Evolutionary conservation across 1,140 invertebrate species (phyloP).

Genomic region (Varroa destructor): DNA sequence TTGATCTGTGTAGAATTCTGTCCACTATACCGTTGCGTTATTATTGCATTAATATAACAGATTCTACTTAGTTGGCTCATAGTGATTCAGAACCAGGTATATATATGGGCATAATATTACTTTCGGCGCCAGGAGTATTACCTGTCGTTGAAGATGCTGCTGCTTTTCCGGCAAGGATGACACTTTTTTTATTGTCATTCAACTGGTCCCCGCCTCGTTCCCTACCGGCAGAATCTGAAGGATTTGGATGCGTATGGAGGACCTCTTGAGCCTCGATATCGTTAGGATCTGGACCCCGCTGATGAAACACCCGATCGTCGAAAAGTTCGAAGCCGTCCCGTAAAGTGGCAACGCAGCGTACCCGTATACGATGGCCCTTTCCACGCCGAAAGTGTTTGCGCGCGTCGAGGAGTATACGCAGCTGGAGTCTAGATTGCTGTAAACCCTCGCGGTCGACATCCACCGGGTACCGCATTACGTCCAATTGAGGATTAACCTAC

Average conservation of each 20-base stretch:
- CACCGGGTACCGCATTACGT: slow-evolving; percentile 17
- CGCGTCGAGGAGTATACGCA: neutral
- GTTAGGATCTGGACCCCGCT: neutral
- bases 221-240: too few species aligned
- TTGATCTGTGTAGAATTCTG: too few species aligned
- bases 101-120: too few species aligned
- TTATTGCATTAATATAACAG: too few species aligned
- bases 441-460: slow-evolving; percentile 8
- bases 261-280: slow-evolving; percentile 23
- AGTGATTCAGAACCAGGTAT: too few species aligned
- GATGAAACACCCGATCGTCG: slow-evolving; percentile 17
- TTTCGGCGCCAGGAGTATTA: too few species aligned
- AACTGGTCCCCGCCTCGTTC: too few species aligned
- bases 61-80: too few species aligned
- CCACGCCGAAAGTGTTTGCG: slow-evolving; percentile 21
- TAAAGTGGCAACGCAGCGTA: slow-evolving; percentile 12
- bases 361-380: slow-evolving; percentile 14
- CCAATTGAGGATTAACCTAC: slow-evolving; percentile 16
- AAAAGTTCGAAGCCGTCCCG: slow-evolving; percentile 24
- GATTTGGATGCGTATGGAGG: slow-evolving; percentile 8
- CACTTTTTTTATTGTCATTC: too few species aligned
- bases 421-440: slow-evolving; percentile 6
- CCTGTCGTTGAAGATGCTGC: too few species aligned
- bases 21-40: too few species aligned
- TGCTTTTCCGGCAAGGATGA: too few species aligned